Conservation (phyloP, 2,113 vertebrate genomes). For the Monarcha castaneiventris region DNA sequence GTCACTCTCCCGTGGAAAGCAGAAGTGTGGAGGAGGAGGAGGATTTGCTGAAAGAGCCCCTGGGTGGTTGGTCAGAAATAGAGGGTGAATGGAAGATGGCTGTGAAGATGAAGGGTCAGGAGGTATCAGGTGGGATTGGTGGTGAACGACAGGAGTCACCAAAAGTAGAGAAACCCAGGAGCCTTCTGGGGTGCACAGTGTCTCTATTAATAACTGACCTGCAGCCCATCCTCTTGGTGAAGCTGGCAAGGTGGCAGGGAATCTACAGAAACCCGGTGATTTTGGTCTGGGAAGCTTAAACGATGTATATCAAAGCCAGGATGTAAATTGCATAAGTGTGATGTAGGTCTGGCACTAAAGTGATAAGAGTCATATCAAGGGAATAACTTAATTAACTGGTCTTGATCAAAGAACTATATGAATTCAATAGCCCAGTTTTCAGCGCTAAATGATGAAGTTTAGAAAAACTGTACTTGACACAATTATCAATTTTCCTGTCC, state of each 20-base stretch:
- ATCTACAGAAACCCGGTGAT: not conserved
- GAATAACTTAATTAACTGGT: constrained; percentile 72
- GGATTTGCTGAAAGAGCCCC: not conserved
- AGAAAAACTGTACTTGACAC: constrained; percentile 51
- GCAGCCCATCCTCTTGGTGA: not conserved
- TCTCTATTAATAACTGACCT: not conserved
- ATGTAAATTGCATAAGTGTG: not conserved
- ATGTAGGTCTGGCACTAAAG: constrained; percentile 63
- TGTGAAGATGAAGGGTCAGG: not conserved
- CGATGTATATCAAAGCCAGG: constrained; percentile 51
- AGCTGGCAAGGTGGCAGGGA: not conserved
- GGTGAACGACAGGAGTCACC: not conserved
- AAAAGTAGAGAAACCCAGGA: not conserved
- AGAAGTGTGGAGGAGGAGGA: constrained; percentile 14
- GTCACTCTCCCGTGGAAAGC: constrained; percentile 39
- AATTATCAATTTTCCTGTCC: constrained; percentile 65
- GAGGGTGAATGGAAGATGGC: not conserved
- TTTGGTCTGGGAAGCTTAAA: constrained; percentile 20
- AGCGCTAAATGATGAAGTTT: constrained; percentile 53
- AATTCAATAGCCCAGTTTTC: constrained; percentile 67
- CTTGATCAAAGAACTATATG: constrained; percentile 68
- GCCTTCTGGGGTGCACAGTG: not conserved
- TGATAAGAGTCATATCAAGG: constrained; percentile 68
- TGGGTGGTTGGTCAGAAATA: not conserved
- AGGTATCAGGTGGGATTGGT: not conserved